A percentile compares a stretch with the other conserved stretches of the same genome.
Conservation (phyloP, 2,797 vertebrate genomes). For the Erethizon dorsatum region DNA sequence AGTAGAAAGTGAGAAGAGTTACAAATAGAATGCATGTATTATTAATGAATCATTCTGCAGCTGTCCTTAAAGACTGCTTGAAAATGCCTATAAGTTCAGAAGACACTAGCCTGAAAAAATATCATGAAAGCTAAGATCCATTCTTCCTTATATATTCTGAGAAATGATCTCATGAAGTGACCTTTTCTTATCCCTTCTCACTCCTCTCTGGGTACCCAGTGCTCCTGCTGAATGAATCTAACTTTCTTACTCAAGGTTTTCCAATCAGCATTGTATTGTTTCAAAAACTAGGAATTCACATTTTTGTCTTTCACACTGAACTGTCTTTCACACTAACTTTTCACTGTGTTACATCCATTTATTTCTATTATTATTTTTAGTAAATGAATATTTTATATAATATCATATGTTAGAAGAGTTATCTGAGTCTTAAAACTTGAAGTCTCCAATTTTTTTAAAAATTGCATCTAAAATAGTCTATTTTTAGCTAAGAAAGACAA, state of each 20-base stretch:
- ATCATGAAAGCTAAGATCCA: conserved; percentile 51
- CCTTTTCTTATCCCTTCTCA: background rate
- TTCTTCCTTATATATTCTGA: conserved; percentile 42
- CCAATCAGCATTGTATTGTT: background rate
- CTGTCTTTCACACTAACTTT: too few species aligned
- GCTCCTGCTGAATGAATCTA: background rate
- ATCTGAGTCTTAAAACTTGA: background rate
- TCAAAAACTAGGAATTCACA: background rate
- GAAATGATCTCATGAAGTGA: conserved; percentile 38
- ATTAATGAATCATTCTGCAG: conserved; percentile 68
- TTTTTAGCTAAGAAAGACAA: background rate
- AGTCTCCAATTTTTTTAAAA: background rate
- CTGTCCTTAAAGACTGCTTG: conserved; percentile 67
- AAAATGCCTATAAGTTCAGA: conserved; percentile 69
- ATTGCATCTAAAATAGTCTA: background rate
- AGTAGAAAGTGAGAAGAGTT: conserved; percentile 67
- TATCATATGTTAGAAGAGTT: background rate
- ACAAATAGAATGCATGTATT: conserved; percentile 76
- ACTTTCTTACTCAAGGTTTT: background rate
- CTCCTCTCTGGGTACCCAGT: background rate
- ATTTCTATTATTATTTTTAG: background rate
- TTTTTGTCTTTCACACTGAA: conserved; percentile 43
- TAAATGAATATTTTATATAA: conserved; percentile 24
- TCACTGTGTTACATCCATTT: background rate
- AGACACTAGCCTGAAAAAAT: conserved; percentile 42